Percentiles rank a stretch among this genome's conserved stretches.
Evolutionary conservation across 2,888 invertebrate species (phyloP).

Genomic region (Hydroisotoma schaefferi): DNA sequence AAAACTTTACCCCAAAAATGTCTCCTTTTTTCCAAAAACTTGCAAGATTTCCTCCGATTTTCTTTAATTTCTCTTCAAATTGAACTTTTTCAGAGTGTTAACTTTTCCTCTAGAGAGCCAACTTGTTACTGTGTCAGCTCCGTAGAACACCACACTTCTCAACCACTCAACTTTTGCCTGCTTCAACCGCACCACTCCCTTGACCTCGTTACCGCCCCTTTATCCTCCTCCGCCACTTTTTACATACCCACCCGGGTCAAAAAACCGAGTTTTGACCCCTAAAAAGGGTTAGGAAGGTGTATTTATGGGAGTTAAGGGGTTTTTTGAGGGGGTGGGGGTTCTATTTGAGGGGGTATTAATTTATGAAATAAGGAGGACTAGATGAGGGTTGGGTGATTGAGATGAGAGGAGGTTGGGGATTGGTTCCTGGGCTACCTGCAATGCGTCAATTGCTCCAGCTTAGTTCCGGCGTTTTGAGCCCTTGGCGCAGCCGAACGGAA

Average conservation of each 20-base stretch:
- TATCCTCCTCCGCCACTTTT: not conserved
- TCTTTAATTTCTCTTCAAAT: no score
- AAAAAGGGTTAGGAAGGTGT: no score
- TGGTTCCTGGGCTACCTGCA: constrained; percentile 78
- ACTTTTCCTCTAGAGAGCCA: no score
- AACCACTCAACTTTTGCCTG: no score
- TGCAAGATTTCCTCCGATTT: no score
- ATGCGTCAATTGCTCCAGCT: constrained; percentile 65
- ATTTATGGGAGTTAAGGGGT: no score
- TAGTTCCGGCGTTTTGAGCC: not conserved
- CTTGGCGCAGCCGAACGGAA: not conserved
- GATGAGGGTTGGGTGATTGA: constrained; percentile 29
- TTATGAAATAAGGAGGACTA: constrained; percentile 7
- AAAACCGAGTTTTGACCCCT: not conserved
- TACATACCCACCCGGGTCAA: not conserved
- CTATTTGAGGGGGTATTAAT: not conserved
- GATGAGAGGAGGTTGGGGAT: constrained; percentile 54
- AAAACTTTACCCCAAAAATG: no score
- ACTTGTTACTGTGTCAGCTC: not conserved
- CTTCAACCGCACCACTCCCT: no score
- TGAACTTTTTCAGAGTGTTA: no score
- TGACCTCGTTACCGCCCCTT: not conserved
- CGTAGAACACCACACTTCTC: not conserved
- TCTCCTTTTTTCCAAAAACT: no score
- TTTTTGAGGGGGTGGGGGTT: no score